Conservation (phyloP, 1,140 invertebrate genomes). For the Camponotus floridanus region DNA sequence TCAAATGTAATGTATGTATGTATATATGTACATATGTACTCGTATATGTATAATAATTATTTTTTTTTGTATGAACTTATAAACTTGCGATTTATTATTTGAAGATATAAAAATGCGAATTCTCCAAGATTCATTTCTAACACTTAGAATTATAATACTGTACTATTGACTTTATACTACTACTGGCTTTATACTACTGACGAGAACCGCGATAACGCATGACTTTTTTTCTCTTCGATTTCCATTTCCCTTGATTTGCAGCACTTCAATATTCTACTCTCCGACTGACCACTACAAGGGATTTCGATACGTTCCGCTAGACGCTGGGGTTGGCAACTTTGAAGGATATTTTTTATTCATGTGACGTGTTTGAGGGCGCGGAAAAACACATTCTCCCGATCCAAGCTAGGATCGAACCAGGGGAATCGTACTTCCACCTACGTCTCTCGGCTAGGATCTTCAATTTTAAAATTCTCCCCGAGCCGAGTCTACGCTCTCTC, state of each 20-base stretch:
- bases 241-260: conserved; percentile 60
- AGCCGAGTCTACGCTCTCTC: conserved; percentile 15
- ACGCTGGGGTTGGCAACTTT: conserved; percentile 83
- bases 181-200: neutral
- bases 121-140: conserved; percentile 13
- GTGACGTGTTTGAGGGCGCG: conserved; percentile 84
- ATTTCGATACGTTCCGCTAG: conserved; percentile 57
- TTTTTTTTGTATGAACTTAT: too few species aligned
- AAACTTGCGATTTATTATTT: too few species aligned
- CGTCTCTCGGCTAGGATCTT: conserved; percentile 53
- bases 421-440: conserved; percentile 59
- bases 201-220: conserved; percentile 35
- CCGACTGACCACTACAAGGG: conserved; percentile 56
- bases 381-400: conserved; percentile 84
- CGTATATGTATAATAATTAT: too few species aligned
- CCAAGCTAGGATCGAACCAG: conserved; percentile 67
- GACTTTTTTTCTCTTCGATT: conserved; percentile 37
- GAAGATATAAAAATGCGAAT: too few species aligned
- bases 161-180: neutral
- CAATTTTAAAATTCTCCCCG: conserved; percentile 72
- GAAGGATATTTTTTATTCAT: conserved; percentile 86
- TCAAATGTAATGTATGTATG: too few species aligned
- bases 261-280: conserved; percentile 50
- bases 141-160: neutral
- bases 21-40: too few species aligned